Conservation (phyloP, 1,140 invertebrate species). For the Drosophila subpulchrella region DNA sequence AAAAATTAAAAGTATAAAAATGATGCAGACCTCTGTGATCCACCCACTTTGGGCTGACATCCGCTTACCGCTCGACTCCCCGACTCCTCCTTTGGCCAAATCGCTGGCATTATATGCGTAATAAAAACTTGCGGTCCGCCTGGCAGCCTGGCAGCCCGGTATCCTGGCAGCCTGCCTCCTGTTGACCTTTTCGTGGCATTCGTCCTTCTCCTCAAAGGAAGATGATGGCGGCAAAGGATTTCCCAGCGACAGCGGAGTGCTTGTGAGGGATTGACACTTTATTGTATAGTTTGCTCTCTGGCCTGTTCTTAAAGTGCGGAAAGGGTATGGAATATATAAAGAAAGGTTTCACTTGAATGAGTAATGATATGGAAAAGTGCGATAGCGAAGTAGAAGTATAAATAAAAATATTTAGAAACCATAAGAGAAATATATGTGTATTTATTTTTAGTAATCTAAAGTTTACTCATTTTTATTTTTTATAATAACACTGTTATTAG, state of each 20-base stretch:
- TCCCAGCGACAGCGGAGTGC: neutral
- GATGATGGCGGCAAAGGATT: constrained; percentile 40
- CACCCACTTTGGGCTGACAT: neutral
- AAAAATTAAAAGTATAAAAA: constrained; percentile 82
- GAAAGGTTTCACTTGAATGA: constrained; percentile 1
- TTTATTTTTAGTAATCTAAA: too few species aligned
- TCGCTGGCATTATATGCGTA: constrained; percentile 79
- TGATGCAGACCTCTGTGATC: constrained; percentile 58
- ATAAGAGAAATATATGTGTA: too few species aligned
- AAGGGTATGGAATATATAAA: constrained; percentile 5
- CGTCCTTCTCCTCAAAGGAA: constrained; percentile 25
- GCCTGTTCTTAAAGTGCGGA: constrained; percentile 13
- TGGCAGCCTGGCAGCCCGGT: neutral
- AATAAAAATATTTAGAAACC: too few species aligned
- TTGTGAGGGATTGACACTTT: constrained; percentile 50
- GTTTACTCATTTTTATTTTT: too few species aligned
- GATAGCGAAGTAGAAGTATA: too few species aligned
- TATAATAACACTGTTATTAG: too few species aligned
- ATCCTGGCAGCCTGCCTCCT: constrained; percentile 27
- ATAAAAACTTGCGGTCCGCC: constrained; percentile 76
- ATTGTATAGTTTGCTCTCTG: constrained; percentile 59
- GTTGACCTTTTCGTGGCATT: constrained; percentile 59
- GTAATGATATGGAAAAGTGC: neutral
- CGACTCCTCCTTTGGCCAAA: constrained; percentile 31
- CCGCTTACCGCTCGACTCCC: constrained; percentile 3